Evolutionary conservation across 2,797 vertebrate species (phyloP), one percentile per base, ranked within the genome.

Genomic region (Synaphobranchus kaupii): DNA sequence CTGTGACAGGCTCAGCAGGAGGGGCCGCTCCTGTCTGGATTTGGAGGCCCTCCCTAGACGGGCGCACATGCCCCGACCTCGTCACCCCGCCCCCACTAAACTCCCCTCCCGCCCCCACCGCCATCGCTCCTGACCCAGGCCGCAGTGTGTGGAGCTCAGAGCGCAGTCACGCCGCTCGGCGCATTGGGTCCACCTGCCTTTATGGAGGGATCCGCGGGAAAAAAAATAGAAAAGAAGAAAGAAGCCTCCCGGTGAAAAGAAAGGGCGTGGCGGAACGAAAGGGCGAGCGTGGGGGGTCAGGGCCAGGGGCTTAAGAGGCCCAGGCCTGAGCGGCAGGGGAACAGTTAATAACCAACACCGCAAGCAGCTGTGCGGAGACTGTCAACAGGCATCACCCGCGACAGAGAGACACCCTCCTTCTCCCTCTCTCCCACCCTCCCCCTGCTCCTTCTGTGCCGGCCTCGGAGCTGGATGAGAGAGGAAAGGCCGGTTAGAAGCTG

Each of bases 31-130:
- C 84, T 81, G 84, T 85, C 84, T 88, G 84, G 34, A 25, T 71
- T 71, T n/a, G 22, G 71, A 28, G 84, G 44, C 76, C 52, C 56
- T 78, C 73, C 66, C 87, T 83, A 81, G 86, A 80, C 48, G 56
- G 47, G 52, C 13, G 80, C 86, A 87, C 81, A 87, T 56, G 34
- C 44, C 54, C 44, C 48, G 80, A 63, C 81, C 60, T 81, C 10
- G 20, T 76, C 71, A 28, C 25, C 58, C 44, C 34, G 1, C 20
- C 83, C 39, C n/a, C 66, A 13, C 63, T 39, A 39, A 39, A 39
- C 39, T 39, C 39, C 39, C 39, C 39, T 39, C 39, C 0, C 39
- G 39, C 39, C 39, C 39, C 39, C 39, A 39, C 39, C 39, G 3
- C 39, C 39, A 39, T 39, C 39, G 39, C 39, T 39, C 39, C 12